Conservation (phyloP, 1,140 invertebrate species). For the Anthonomus grandis region DNA sequence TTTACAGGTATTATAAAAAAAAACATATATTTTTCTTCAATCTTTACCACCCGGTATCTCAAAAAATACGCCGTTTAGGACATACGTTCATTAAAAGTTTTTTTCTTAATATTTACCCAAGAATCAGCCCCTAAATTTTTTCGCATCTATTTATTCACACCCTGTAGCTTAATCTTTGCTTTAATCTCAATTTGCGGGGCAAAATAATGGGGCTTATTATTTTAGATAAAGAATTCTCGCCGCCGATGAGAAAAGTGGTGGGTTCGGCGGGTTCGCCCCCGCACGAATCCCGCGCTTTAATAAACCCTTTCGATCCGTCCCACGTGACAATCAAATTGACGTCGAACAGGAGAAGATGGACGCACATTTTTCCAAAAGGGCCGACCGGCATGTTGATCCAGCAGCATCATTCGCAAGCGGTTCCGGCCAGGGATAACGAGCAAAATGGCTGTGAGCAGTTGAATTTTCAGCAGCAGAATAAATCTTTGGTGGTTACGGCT, state of each 20-base stretch:
- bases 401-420: conserved; percentile 88
- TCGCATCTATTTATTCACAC: no score
- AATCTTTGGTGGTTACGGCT: conserved; percentile 24
- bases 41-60: no score
- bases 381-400: conserved; percentile 86
- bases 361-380: conserved; percentile 97
- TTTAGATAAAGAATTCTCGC: conserved; percentile 54
- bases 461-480: conserved; percentile 1
- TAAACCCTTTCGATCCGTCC: conserved; percentile 97
- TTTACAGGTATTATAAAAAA: no score
- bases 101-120: no score
- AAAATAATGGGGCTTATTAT: no score
- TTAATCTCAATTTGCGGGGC: no score
- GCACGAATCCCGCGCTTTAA: conserved; percentile 61
- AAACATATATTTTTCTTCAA: no score
- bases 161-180: no score
- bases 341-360: conserved; percentile 94
- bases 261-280: conserved; percentile 57
- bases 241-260: conserved; percentile 54
- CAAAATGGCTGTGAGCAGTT: conserved; percentile 5
- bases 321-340: conserved; percentile 96
- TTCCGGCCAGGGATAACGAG: conserved; percentile 56
- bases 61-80: no score
- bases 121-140: no score
- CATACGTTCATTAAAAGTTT: no score